phyloP scores from a whole-genome alignment of 2,113 vertebrate species.

The Paradisaea rubra region DNA sequence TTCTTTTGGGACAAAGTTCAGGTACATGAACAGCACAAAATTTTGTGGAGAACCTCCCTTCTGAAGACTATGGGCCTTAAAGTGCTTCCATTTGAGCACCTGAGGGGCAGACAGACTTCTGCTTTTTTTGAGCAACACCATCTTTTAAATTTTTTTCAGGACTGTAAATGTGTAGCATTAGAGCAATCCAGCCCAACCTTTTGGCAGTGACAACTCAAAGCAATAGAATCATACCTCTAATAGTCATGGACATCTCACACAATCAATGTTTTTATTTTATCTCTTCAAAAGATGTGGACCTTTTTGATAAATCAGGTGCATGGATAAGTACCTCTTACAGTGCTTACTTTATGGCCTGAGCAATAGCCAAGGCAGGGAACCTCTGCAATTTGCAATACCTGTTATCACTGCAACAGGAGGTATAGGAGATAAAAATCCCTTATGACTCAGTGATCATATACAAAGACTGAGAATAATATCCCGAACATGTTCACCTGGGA shows the following conservation, averaged over 20 bases:
- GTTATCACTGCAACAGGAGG: not conserved
- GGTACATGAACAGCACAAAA: accelerated
- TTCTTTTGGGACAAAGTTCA: not conserved
- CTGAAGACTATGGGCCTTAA: not conserved
- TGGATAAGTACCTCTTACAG: not conserved
- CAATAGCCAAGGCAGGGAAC: not conserved
- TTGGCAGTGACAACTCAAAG: not conserved
- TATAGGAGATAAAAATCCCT: not conserved
- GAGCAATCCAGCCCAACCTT: not conserved
- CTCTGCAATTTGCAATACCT: not conserved
- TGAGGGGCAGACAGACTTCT: not conserved
- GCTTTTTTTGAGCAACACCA: not conserved
- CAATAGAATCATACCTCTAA: not conserved
- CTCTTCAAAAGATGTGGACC: not conserved
- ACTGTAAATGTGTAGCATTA: not conserved
- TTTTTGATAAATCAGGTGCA: not conserved
- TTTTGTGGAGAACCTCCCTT: not conserved
- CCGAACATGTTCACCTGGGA: accelerated
- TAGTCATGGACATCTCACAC: not conserved
- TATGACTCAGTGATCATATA: not conserved
- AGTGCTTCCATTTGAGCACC: not conserved
- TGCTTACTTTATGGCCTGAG: not conserved
- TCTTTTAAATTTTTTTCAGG: not conserved
- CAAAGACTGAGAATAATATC: not conserved
- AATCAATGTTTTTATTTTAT: not conserved